Percentiles rank a stretch among this genome's conserved stretches.
These are phyloP conservation scores for Holcopasites calliopsidis DNA, from an alignment of 1,140 invertebrate genomes.

Conservation along the genomic window DNA sequence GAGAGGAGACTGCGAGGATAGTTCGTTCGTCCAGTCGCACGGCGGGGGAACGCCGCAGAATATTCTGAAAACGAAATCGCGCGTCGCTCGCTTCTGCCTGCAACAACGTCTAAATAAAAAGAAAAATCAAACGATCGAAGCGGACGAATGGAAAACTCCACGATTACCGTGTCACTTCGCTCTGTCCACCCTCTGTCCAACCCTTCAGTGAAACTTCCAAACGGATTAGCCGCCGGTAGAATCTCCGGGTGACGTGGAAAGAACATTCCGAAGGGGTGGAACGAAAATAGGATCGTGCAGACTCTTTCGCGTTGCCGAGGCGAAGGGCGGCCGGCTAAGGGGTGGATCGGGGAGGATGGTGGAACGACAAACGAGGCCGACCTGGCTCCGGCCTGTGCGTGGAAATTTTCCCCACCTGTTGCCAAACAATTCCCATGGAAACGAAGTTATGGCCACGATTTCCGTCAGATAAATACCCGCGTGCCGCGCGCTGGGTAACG, in stretches of 20 bases:
- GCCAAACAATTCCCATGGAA: conserved; percentile 77
- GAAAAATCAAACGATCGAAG: too few species aligned
- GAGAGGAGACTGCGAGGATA: conserved; percentile 39
- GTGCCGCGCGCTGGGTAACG: conserved; percentile 11
- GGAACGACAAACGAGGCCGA: conserved; percentile 31
- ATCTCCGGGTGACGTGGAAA: too few species aligned
- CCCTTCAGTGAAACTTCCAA: too few species aligned
- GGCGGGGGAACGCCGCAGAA: conserved; percentile 53
- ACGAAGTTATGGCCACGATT: conserved; percentile 72
- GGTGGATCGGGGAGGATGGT: not conserved
- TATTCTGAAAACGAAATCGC: conserved; percentile 72
- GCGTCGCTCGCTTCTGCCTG: too few species aligned
- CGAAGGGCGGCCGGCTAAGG: not conserved
- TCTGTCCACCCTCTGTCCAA: too few species aligned
- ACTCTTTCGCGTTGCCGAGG: too few species aligned
- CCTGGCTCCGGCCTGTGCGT: conserved; percentile 59
- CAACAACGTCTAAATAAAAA: too few species aligned
- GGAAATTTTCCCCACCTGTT: conserved; percentile 78
- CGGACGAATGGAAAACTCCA: too few species aligned
- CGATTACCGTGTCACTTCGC: too few species aligned
- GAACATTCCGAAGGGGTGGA: not conserved
- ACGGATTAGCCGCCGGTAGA: too few species aligned
- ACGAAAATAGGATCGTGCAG: not conserved
- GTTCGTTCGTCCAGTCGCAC: conserved; percentile 23
- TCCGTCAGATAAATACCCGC: conserved; percentile 67